These are phyloP conservation scores for Fragum sueziense DNA, from an alignment of 2,888 invertebrate species.

Conservation along the genomic window DNA sequence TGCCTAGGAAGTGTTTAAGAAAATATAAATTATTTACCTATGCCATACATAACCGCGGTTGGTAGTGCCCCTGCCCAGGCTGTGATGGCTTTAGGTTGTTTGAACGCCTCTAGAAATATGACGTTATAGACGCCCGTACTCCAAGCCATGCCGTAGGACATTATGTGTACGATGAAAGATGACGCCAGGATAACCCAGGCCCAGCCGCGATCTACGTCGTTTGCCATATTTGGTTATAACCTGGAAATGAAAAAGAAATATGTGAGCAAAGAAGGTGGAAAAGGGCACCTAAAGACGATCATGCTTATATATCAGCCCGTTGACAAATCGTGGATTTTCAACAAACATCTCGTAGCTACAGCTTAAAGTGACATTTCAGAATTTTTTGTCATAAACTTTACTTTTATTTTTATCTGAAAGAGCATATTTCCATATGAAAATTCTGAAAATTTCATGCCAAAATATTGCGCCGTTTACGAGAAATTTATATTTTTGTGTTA, in stretches of 20 bases:
- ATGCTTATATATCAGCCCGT: neutral
- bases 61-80: conserved; percentile 70
- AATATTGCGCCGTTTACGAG: no score
- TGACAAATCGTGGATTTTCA: neutral
- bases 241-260: conserved; percentile 1
- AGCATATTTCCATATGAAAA: no score
- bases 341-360: no score
- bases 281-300: neutral
- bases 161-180: conserved; percentile 65
- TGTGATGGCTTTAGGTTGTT: conserved; percentile 59
- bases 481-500: no score
- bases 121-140: conserved; percentile 72
- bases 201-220: conserved; percentile 61
- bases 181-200: conserved; percentile 66
- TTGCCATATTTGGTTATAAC: conserved; percentile 7
- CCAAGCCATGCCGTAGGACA: conserved; percentile 71
- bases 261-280: neutral
- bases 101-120: conserved; percentile 68
- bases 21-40: no score
- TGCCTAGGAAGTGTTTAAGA: no score
- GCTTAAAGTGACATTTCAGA: no score
- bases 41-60: conserved; percentile 65
- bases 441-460: no score
- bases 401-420: no score
- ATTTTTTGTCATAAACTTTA: no score